Evolutionary conservation across 35 echinoderm and acorn worm species (phyloP).

Genomic region (Ophiothrix spiculata): DNA sequence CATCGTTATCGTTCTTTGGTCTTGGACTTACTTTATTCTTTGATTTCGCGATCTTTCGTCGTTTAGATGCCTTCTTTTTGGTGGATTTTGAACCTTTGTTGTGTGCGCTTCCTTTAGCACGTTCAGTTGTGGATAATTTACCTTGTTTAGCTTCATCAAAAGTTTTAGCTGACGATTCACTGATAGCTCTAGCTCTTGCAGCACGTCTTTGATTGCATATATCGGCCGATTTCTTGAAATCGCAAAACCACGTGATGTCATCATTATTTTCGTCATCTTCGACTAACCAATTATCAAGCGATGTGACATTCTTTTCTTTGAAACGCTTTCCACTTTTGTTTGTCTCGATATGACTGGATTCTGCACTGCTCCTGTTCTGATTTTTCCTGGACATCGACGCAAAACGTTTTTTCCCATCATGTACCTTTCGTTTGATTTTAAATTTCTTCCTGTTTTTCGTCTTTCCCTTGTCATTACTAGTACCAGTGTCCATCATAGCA

Average conservation of each 20-base stretch:
- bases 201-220: not conserved
- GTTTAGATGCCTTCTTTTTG: not conserved
- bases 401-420: not conserved
- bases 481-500: not conserved
- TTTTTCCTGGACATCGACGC: not conserved
- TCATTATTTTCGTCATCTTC: not conserved
- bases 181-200: not conserved
- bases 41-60: not conserved
- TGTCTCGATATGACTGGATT: not conserved
- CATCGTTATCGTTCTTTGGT: not conserved
- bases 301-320: not conserved
- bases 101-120: too few relatives aligned
- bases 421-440: not conserved
- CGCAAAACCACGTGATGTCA: not conserved
- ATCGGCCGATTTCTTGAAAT: not conserved
- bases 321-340: not conserved
- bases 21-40: not conserved
- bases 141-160: too few relatives aligned
- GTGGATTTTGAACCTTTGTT: too few relatives aligned
- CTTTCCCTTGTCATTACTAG: not conserved
- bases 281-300: not conserved
- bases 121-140: too few relatives aligned
- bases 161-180: too few relatives aligned
- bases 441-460: not conserved
- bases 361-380: not conserved